These are phyloP conservation scores for Trissonchulus sp. DNA, from an alignment of 2,888 invertebrate species.

Conservation along the genomic window DNA sequence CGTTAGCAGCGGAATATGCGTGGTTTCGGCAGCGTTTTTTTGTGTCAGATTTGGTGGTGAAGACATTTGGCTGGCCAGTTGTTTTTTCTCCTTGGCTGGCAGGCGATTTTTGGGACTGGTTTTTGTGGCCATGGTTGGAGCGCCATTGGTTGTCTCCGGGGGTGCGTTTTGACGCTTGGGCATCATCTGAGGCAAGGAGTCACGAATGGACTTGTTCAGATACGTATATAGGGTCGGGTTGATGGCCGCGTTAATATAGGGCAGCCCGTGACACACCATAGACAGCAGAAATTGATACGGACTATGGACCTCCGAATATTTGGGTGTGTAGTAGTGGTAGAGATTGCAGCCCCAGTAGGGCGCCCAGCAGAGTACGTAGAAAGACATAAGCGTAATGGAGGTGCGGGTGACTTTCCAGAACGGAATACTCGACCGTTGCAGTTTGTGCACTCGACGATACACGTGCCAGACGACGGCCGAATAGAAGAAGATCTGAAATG, in stretches of 20 bases:
- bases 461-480: neutral
- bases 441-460: neutral
- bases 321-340: neutral
- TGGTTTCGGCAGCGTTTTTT: too few species aligned
- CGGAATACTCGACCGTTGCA: neutral
- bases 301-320: neutral
- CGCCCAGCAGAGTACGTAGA: conserved; percentile 15
- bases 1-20: too few species aligned
- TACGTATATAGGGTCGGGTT: neutral
- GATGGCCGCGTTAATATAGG: conserved; percentile 17
- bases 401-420: conserved; percentile 18
- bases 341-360: conserved; percentile 11
- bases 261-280: neutral
- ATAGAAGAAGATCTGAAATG: neutral
- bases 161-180: too few species aligned
- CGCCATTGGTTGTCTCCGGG: too few species aligned
- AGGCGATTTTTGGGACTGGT: too few species aligned
- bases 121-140: too few species aligned
- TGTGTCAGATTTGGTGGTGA: too few species aligned
- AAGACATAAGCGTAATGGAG: conserved; percentile 28
- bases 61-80: too few species aligned
- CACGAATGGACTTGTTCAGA: conserved; percentile 24
- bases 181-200: neutral
- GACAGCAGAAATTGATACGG: neutral
- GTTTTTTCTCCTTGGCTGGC: too few species aligned